A percentile compares a stretch with the other conserved stretches of the same genome.
These are phyloP conservation scores for Oxytorus armatus DNA, from an alignment of 2,888 invertebrate genomes.

Conservation along the genomic window DNA sequence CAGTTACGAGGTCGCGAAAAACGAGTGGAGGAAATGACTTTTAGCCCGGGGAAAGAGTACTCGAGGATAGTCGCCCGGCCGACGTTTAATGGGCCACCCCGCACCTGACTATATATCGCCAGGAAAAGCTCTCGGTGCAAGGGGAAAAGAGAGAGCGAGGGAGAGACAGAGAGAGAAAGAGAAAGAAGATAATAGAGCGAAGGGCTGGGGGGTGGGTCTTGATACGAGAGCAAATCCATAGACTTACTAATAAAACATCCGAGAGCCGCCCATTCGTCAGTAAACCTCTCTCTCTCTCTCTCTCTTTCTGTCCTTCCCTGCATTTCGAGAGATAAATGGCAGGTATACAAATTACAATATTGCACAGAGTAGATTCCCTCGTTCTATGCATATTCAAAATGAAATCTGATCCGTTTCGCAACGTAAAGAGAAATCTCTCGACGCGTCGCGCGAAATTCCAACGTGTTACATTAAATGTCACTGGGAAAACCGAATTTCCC, in stretches of 20 bases:
- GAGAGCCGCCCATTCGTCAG: conserved; percentile 23
- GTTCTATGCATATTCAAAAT: conserved; percentile 61
- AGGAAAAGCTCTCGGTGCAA: conserved; percentile 33
- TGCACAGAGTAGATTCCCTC: neutral
- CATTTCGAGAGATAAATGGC: conserved; percentile 16
- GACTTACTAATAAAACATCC: conserved; percentile 63
- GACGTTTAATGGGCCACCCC: conserved; percentile 66
- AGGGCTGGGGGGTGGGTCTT: neutral
- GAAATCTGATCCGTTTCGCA: conserved; percentile 38
- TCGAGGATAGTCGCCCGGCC: conserved; percentile 64
- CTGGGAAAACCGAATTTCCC: no score
- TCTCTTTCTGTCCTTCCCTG: neutral
- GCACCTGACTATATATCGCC: conserved; percentile 48
- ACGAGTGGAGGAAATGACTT: conserved; percentile 69
- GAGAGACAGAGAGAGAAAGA: conserved; percentile 28
- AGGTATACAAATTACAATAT: conserved; percentile 30
- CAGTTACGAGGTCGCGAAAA: conserved; percentile 65
- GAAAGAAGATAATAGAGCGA: conserved; percentile 39
- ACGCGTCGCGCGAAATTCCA: no score
- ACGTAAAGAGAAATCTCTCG: conserved; percentile 39
- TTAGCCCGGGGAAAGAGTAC: conserved; percentile 62
- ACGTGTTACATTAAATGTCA: no score
- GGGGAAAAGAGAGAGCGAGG: conserved; percentile 1
- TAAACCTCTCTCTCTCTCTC: conserved; percentile 11
- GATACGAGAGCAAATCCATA: conserved; percentile 37